A percentile compares a stretch with the other conserved stretches of the same genome.
phyloP scores from a whole-genome alignment of 30 jellyfish, hydroid and myxozoan species.

The Aurelia sp. region DNA sequence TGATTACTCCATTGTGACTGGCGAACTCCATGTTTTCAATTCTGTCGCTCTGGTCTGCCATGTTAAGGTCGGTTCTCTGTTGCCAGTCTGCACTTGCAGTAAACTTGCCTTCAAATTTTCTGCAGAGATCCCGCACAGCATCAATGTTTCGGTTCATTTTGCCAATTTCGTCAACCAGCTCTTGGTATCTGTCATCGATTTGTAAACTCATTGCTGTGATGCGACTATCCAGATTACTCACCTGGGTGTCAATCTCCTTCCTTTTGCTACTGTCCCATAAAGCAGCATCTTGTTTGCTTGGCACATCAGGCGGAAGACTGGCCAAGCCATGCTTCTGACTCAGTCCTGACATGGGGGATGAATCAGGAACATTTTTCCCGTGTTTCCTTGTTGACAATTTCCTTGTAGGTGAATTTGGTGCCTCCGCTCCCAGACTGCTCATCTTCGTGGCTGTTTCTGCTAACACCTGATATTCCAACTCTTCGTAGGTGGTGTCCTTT shows the following conservation, averaged over 20 bases:
- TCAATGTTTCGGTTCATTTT: slow-evolving; percentile 31
- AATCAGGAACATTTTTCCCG: slow-evolving; percentile 20
- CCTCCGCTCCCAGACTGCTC: neutral
- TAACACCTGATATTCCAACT: neutral
- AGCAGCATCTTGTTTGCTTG: no score
- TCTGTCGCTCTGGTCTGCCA: slow-evolving; percentile 51
- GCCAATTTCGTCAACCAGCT: slow-evolving; percentile 6
- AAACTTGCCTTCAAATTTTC: slow-evolving; percentile 23
- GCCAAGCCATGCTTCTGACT: neutral
- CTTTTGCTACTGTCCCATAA: no score
- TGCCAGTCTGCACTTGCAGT: slow-evolving; percentile 13
- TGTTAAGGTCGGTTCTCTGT: slow-evolving; percentile 12
- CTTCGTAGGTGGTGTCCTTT: neutral
- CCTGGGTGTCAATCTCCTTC: neutral
- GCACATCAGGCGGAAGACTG: neutral
- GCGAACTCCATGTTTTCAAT: slow-evolving; percentile 60
- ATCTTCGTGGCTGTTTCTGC: neutral
- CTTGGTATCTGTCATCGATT: slow-evolving; percentile 4
- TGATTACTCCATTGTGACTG: slow-evolving; percentile 63
- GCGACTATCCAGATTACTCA: slow-evolving; percentile 2
- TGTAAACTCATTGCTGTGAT: slow-evolving; percentile 37
- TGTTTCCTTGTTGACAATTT: neutral
- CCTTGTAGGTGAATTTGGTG: neutral
- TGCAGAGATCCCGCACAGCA: slow-evolving; percentile 43
- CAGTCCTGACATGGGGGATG: neutral